These are phyloP conservation scores for Drosophila saltans DNA, from an alignment of 1,140 invertebrate genomes.

Conservation along the genomic window DNA sequence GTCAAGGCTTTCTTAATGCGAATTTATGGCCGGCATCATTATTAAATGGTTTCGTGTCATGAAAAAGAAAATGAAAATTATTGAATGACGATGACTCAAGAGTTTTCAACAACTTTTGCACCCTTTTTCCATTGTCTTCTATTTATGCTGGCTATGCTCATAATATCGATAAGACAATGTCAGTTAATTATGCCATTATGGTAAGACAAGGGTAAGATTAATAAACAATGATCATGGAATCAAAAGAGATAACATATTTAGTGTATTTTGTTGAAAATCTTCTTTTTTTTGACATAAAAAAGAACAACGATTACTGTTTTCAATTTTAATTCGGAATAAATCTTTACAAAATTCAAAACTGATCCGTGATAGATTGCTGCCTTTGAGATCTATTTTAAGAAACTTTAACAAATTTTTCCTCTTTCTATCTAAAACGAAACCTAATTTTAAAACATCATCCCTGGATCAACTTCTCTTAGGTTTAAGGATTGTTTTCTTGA, in stretches of 20 bases:
- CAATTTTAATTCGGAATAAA: too few relatives aligned
- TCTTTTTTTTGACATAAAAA: too few relatives aligned
- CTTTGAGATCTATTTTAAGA: too few relatives aligned
- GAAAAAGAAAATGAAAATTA: conserved; percentile 64
- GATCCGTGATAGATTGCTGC: too few relatives aligned
- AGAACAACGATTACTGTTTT: too few relatives aligned
- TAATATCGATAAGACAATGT: conserved; percentile 62
- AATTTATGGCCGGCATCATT: conserved; percentile 76
- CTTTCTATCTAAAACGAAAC: too few relatives aligned
- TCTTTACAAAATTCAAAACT: too few relatives aligned
- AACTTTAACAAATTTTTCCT: too few relatives aligned
- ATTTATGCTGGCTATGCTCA: conserved; percentile 57
- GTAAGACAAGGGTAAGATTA: background rate
- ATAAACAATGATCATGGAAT: background rate
- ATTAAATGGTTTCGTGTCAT: conserved; percentile 44
- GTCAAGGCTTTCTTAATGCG: conserved; percentile 71
- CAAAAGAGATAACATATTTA: background rate
- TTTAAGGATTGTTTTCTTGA: too few relatives aligned
- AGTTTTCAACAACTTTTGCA: conserved; percentile 65
- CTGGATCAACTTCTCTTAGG: too few relatives aligned
- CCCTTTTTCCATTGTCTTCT: conserved; percentile 46
- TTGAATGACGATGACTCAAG: conserved; percentile 66
- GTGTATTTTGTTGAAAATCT: too few relatives aligned
- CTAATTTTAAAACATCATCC: too few relatives aligned
- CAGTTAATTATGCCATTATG: conserved; percentile 53